Evolutionary conservation across 2,888 invertebrate genomes (phyloP).

Genomic region (Caenorhabditis sp.): DNA sequence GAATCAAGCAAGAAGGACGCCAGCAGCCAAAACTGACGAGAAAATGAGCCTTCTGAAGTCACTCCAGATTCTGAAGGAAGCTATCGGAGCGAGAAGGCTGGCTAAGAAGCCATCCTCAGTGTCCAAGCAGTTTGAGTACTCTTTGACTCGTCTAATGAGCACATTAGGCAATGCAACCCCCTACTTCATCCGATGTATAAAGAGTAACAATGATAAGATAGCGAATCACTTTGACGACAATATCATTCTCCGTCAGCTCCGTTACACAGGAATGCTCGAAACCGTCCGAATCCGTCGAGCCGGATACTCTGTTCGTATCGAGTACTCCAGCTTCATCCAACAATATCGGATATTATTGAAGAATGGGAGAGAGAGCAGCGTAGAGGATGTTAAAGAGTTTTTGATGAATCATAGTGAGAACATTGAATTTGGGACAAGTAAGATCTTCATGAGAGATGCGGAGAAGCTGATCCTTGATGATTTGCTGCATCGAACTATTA

Average conservation of each 20-base stretch:
- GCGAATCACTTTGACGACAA: conserved; percentile 92
- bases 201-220: conserved; percentile 89
- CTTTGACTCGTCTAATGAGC: conserved; percentile 89
- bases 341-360: conserved; percentile 88
- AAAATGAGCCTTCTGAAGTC: conserved; percentile 57
- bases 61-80: conserved; percentile 85
- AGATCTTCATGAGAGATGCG: conserved; percentile 89
- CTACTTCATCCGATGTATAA: conserved; percentile 89
- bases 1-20: conserved; percentile 59
- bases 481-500: conserved; percentile 89
- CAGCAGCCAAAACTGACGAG: conserved; percentile 54
- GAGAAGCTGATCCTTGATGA: conserved; percentile 91
- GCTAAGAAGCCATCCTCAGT: conserved; percentile 81
- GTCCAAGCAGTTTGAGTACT: conserved; percentile 89
- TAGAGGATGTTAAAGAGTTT: conserved; percentile 85
- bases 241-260: conserved; percentile 86
- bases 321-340: conserved; percentile 92
- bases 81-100: conserved; percentile 78
- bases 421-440: conserved; percentile 86
- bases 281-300: conserved; percentile 92
- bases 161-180: conserved; percentile 88
- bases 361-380: conserved; percentile 84
- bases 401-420: conserved; percentile 82
- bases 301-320: conserved; percentile 90
- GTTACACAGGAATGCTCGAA: conserved; percentile 96